Percentiles rank a stretch among this genome's conserved stretches.
phyloP scores from a whole-genome alignment of 2,797 vertebrate species.

The Neosalanx taihuensis region DNA sequence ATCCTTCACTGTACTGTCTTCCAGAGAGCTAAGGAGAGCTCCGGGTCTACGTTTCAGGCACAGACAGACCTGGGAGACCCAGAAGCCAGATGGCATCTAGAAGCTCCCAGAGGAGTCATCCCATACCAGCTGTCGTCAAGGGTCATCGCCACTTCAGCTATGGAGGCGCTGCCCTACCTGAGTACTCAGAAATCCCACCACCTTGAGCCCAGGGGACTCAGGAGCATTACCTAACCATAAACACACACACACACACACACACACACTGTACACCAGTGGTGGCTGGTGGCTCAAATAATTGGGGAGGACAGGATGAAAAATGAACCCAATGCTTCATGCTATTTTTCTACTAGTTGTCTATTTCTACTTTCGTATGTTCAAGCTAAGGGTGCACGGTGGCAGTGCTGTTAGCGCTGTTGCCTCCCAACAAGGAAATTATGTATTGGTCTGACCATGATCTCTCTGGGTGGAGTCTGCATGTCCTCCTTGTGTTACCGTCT shows the following conservation, averaged over 20 bases:
- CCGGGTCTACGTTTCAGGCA: background rate
- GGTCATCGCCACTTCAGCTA: conserved; percentile 56
- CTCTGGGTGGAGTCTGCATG: too few species aligned
- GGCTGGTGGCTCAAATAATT: too few species aligned
- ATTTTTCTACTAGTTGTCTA: too few species aligned
- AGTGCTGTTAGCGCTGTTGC: too few species aligned
- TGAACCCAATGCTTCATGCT: background rate
- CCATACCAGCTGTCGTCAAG: conserved; percentile 50
- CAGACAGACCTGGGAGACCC: conserved; percentile 12
- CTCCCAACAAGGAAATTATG: too few species aligned
- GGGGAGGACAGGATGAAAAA: background rate
- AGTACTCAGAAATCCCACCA: conserved; percentile 35
- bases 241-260: background rate
- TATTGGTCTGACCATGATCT: too few species aligned
- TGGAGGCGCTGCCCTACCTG: conserved; percentile 57
- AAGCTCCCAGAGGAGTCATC: conserved; percentile 39
- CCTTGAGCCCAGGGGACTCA: background rate
- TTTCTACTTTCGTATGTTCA: too few species aligned
- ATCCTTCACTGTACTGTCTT: conserved; percentile 1
- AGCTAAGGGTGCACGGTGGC: too few species aligned
- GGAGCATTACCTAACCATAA: background rate
- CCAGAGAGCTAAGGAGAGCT: background rate
- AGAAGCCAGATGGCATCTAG: conserved; percentile 49
- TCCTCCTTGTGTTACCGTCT: too few species aligned
- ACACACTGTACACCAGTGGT: background rate